A percentile compares a stretch with the other conserved stretches of the same genome.
These are phyloP conservation scores for Andrena flavipes DNA, from an alignment of 2,888 invertebrate species.

Conservation along the genomic window DNA sequence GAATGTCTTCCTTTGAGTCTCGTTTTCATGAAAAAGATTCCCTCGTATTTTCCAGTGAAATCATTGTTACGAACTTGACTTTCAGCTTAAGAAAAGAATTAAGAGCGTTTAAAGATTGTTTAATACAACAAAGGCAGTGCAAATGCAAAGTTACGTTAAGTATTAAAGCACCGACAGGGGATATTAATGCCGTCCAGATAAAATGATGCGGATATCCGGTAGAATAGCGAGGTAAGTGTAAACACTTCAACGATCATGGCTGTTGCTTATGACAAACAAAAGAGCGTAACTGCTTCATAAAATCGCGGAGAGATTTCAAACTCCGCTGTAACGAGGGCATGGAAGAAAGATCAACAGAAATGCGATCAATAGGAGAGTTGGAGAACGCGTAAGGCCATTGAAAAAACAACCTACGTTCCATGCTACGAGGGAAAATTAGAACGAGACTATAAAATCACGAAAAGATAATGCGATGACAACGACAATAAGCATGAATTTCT, in stretches of 20 bases:
- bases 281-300: slow-evolving; percentile 30
- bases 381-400: slow-evolving; percentile 26
- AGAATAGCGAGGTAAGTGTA: slow-evolving; percentile 13
- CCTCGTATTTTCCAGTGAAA: not conserved
- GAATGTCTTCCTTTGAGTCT: slow-evolving; percentile 46
- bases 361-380: slow-evolving; percentile 38
- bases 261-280: slow-evolving; percentile 18
- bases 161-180: not conserved
- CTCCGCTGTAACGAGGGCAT: slow-evolving; percentile 22
- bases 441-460: not conserved
- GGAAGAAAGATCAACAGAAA: slow-evolving; percentile 55
- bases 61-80: slow-evolving; percentile 41
- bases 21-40: slow-evolving; percentile 19
- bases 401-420: slow-evolving; percentile 23
- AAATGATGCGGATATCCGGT: not conserved
- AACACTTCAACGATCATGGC: not conserved
- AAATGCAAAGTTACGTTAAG: not conserved
- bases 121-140: not conserved
- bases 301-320: slow-evolving; percentile 26
- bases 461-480: not conserved
- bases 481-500: not conserved
- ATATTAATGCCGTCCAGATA: not conserved
- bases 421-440: not conserved
- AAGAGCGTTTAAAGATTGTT: slow-evolving; percentile 21
- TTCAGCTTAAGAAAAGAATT: slow-evolving; percentile 12